phyloP scores from a whole-genome alignment of 2,888 invertebrate genomes.

The Cheiracanthium punctorium region DNA sequence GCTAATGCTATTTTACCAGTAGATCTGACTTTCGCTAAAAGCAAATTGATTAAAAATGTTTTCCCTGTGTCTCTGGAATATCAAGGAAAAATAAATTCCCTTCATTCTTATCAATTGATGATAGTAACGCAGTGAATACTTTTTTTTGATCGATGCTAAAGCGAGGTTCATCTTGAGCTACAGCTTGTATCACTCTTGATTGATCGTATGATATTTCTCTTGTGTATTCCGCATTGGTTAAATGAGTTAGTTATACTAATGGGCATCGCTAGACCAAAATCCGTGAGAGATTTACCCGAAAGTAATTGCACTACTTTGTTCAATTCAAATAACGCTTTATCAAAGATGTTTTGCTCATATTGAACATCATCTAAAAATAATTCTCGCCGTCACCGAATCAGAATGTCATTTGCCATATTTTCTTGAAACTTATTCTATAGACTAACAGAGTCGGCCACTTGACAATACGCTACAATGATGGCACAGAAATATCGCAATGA shows the following conservation, averaged over 20 bases:
- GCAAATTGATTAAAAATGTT: conserved; percentile 13
- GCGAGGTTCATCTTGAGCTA: not conserved
- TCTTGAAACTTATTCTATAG: not conserved
- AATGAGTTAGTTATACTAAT: not conserved
- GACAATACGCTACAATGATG: not conserved
- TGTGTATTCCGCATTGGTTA: not conserved
- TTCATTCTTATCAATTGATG: conserved; percentile 12
- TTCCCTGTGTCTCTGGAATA: not conserved
- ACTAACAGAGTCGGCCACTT: not conserved
- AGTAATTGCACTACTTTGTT: not conserved
- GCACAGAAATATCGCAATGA: not conserved
- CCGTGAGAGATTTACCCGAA: not conserved
- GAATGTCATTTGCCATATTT: not conserved
- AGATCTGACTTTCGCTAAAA: not conserved
- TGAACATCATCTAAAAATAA: not conserved
- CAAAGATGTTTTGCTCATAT: not conserved
- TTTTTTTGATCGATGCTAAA: not conserved
- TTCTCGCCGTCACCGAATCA: not conserved
- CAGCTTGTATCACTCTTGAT: not conserved
- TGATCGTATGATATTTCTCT: not conserved
- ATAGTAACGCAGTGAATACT: not conserved
- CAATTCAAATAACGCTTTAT: not conserved
- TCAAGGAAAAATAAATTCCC: conserved; percentile 9
- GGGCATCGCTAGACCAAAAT: not conserved
- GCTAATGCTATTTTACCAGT: conserved; percentile 5